These are phyloP conservation scores for Patella caerulea DNA, from an alignment of 2,888 invertebrate species.

Conservation along the genomic window DNA sequence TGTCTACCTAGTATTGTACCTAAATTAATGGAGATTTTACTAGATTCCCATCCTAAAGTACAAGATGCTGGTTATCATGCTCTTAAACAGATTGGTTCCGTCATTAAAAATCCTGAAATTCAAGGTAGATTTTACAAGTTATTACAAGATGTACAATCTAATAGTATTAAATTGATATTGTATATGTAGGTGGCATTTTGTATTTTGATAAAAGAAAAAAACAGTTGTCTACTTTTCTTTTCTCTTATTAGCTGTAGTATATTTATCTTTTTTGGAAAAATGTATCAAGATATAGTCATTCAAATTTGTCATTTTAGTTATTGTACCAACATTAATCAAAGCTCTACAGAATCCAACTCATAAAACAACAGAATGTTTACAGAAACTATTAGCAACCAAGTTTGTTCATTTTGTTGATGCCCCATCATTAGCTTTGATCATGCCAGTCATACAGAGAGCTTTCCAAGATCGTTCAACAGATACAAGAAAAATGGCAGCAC, in stretches of 20 bases:
- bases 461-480: slow-evolving; percentile 98
- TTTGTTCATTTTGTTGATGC: slow-evolving; percentile 99
- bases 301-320: slow-evolving; percentile 57
- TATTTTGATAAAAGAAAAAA: background rate
- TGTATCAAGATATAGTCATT: background rate
- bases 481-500: slow-evolving; percentile 98
- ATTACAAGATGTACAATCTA: no score
- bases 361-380: slow-evolving; percentile 93
- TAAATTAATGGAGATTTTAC: slow-evolving; percentile 94
- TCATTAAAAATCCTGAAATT: slow-evolving; percentile 98
- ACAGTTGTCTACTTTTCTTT: no score
- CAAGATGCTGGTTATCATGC: slow-evolving; percentile 98
- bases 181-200: background rate
- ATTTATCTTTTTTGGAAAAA: no score
- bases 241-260: background rate
- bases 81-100: slow-evolving; percentile 94
- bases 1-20: slow-evolving; percentile 98
- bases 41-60: slow-evolving; percentile 97
- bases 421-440: slow-evolving; percentile 96
- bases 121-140: slow-evolving; percentile 53
- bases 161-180: background rate
- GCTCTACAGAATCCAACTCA: slow-evolving; percentile 97
- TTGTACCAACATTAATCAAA: slow-evolving; percentile 78
- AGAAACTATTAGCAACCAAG: slow-evolving; percentile 81
- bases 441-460: slow-evolving; percentile 98